Percentiles rank a stretch among this genome's conserved stretches.
Conservation (phyloP, 1,140 invertebrate species). For the Sycophaga agraensis region DNA sequence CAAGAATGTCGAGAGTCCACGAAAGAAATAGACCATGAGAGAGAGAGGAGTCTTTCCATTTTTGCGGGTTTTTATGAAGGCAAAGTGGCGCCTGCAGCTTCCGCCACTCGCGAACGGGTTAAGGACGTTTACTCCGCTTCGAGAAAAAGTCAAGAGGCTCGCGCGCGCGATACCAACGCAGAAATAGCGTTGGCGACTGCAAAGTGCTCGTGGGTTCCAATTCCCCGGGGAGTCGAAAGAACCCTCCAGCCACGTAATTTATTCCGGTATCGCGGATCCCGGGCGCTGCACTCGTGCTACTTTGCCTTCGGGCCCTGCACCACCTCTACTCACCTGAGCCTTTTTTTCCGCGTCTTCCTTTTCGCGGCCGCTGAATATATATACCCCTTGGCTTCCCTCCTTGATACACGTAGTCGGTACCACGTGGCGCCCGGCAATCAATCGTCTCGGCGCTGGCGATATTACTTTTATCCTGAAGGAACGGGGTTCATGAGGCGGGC, state of each 20-base stretch:
- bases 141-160: neutral
- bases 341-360: neutral
- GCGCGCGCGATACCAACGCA: neutral
- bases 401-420: no score
- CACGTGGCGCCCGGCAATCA: no score
- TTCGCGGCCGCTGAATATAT: neutral
- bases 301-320: neutral
- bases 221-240: neutral
- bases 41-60: no score
- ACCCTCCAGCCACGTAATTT: conserved; percentile 38
- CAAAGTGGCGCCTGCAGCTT: no score
- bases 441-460: no score
- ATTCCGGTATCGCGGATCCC: conserved; percentile 35
- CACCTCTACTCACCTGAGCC: neutral
- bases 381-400: no score
- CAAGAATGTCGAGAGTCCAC: no score
- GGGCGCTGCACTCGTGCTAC: conserved; percentile 6
- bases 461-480: no score
- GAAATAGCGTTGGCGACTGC: conserved; percentile 10
- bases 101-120: conserved; percentile 1
- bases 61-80: no score
- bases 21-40: no score
- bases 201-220: neutral
- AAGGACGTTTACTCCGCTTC: conserved; percentile 11
- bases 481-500: no score